phyloP scores from a whole-genome alignment of 2,113 vertebrate genomes.

The Dicerorhinus sumatrensis region DNA sequence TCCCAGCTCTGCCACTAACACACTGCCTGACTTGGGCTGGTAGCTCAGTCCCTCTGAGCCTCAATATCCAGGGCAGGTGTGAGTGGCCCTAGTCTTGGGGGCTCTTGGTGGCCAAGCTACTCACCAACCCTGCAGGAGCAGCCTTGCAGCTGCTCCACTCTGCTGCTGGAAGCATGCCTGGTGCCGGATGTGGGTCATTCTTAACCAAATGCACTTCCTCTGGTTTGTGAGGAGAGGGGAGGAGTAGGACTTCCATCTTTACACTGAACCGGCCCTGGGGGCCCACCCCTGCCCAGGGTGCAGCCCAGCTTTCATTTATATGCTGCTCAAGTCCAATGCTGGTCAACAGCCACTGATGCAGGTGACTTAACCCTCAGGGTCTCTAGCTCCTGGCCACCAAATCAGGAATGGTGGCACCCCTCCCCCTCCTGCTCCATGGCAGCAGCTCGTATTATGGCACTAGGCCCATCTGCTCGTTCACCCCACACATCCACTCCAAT shows the following conservation, averaged over 20 bases:
- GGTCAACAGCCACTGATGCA: background rate
- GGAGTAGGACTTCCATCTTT: background rate
- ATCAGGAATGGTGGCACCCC: background rate
- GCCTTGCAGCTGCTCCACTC: background rate
- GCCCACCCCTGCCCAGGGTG: background rate
- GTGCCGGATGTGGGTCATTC: background rate
- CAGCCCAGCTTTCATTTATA: background rate
- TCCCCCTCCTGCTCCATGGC: background rate
- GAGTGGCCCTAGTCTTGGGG: background rate
- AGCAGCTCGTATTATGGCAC: fast-evolving
- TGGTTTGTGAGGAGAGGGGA: background rate
- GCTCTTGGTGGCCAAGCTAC: background rate
- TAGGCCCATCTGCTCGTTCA: too few species aligned
- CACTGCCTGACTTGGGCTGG: background rate
- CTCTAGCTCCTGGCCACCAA: background rate
- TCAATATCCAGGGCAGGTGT: background rate
- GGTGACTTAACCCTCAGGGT: background rate
- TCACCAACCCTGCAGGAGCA: background rate
- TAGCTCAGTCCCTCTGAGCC: background rate
- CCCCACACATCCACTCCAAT: background rate
- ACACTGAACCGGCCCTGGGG: background rate
- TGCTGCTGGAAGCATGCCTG: background rate
- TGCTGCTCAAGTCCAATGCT: background rate
- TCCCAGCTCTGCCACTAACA: background rate
- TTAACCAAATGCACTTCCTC: conserved; percentile 61